These are phyloP conservation scores for Sebastolobus alascanus DNA, from an alignment of 2,797 vertebrate species.

Conservation along the genomic window DNA sequence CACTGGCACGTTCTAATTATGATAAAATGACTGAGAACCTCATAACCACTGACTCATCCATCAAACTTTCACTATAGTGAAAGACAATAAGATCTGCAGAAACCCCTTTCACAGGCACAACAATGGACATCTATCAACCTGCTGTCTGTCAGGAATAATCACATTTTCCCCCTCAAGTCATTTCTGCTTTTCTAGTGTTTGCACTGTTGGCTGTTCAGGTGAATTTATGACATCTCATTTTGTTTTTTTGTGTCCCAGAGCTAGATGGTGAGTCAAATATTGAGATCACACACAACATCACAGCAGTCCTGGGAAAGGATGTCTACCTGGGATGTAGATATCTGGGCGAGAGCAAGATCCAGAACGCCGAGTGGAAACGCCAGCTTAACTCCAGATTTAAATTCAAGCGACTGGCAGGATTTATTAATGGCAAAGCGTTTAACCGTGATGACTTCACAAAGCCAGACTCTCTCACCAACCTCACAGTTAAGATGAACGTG, in stretches of 20 bases:
- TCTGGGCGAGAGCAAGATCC: constrained; percentile 49
- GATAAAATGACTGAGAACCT: constrained; percentile 35
- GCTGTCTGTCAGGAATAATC: constrained; percentile 34
- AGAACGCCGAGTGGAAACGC: constrained; percentile 68
- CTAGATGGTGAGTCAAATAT: background rate
- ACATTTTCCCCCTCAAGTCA: constrained; percentile 15
- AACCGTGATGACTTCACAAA: constrained; percentile 33
- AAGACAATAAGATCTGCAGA: constrained; percentile 46
- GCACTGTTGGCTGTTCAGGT: constrained; percentile 31
- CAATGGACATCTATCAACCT: constrained; percentile 51
- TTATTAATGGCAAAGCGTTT: background rate
- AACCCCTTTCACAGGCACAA: constrained; percentile 40
- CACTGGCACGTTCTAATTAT: constrained; percentile 30
- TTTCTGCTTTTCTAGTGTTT: constrained; percentile 46
- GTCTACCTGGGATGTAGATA: constrained; percentile 78
- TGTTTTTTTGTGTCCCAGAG: constrained; percentile 45
- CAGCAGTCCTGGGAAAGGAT: constrained; percentile 76
- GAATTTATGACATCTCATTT: constrained; percentile 51
- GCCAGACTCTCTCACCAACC: constrained; percentile 78
- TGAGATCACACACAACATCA: constrained; percentile 58
- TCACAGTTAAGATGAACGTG: constrained; percentile 76
- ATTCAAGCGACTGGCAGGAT: constrained; percentile 64
- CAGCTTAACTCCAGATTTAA: constrained; percentile 16
- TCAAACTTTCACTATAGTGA: constrained; percentile 48
- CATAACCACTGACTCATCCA: constrained; percentile 54